These are phyloP conservation scores for Pyralis farinalis DNA, from an alignment of 2,888 invertebrate species.

Conservation along the genomic window DNA sequence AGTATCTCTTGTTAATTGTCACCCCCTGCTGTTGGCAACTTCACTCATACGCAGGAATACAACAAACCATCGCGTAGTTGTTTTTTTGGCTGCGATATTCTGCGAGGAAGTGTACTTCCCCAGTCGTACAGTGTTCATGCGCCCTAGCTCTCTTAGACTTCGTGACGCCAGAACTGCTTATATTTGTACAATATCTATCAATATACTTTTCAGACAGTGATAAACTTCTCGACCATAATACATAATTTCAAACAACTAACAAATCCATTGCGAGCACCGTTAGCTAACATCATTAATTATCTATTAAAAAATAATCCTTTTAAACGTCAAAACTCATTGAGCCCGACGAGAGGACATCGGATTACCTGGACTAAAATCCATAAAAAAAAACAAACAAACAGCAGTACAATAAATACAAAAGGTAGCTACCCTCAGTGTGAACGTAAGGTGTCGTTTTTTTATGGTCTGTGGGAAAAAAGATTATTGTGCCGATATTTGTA, in stretches of 20 bases:
- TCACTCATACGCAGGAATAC: too few relatives aligned
- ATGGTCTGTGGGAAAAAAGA: constrained; percentile 28
- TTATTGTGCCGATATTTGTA: constrained; percentile 3
- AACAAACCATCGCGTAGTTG: too few relatives aligned
- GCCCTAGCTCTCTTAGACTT: too few relatives aligned
- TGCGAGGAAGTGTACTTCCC: too few relatives aligned
- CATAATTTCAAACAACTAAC: constrained; percentile 17
- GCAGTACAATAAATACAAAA: constrained; percentile 48
- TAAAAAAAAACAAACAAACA: constrained; percentile 59
- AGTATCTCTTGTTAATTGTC: too few relatives aligned
- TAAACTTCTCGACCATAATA: background rate
- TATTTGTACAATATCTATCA: too few relatives aligned
- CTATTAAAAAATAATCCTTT: constrained; percentile 77
- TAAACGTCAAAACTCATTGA: constrained; percentile 72
- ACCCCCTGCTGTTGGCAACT: too few relatives aligned
- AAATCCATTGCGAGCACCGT: constrained; percentile 39
- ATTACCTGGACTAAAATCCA: constrained; percentile 73
- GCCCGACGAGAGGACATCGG: constrained; percentile 60
- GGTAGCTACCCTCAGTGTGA: constrained; percentile 45
- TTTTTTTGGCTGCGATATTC: too few relatives aligned
- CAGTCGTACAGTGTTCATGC: too few relatives aligned
- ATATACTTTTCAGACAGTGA: too few relatives aligned
- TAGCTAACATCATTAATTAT: constrained; percentile 74
- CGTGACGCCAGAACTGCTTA: too few relatives aligned
- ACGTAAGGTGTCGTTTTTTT: constrained; percentile 48